Evolutionary conservation across 2,888 invertebrate genomes (phyloP).

Genomic region (Diploptera punctata): DNA sequence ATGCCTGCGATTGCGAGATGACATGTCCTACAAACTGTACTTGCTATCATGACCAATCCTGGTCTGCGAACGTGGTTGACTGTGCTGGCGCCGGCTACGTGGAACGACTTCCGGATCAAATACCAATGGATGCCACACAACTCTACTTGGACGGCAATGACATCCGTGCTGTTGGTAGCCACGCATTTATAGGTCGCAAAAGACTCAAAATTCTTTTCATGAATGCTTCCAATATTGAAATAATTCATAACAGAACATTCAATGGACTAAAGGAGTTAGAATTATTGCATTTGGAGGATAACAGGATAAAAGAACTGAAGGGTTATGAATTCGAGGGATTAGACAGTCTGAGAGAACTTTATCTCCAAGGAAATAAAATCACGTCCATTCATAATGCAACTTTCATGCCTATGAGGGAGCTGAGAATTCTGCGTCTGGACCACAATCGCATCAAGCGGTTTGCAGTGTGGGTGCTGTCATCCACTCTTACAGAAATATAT

Average conservation of each 20-base stretch:
- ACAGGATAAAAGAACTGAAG: slow-evolving; percentile 70
- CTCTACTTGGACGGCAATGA: slow-evolving; percentile 86
- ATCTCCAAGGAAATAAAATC: slow-evolving; percentile 77
- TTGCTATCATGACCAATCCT: slow-evolving; percentile 88
- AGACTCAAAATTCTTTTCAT: slow-evolving; percentile 76
- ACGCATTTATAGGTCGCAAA: slow-evolving; percentile 86
- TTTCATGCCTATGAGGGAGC: slow-evolving; percentile 69
- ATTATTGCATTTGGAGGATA: slow-evolving; percentile 77
- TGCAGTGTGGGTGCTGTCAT: slow-evolving; percentile 74
- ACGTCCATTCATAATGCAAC: slow-evolving; percentile 72
- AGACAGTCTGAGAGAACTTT: slow-evolving; percentile 72
- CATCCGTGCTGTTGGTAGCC: slow-evolving; percentile 75
- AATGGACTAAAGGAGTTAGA: slow-evolving; percentile 81
- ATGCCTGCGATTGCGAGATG: slow-evolving; percentile 93
- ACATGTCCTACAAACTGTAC: slow-evolving; percentile 87
- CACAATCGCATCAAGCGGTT: slow-evolving; percentile 73
- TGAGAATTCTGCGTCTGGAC: slow-evolving; percentile 72
- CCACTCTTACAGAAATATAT: slow-evolving; percentile 67
- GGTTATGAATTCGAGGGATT: slow-evolving; percentile 84
- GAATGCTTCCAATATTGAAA: slow-evolving; percentile 79
- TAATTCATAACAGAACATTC: slow-evolving; percentile 82
- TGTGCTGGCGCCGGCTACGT: slow-evolving; percentile 76
- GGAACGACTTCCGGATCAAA: slow-evolving; percentile 75
- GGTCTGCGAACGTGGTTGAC: slow-evolving; percentile 86
- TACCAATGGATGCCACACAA: slow-evolving; percentile 92